A percentile compares a stretch with the other conserved stretches of the same genome.
Evolutionary conservation across 2,113 vertebrate species (phyloP).

Genomic region (Numenius arquata): DNA sequence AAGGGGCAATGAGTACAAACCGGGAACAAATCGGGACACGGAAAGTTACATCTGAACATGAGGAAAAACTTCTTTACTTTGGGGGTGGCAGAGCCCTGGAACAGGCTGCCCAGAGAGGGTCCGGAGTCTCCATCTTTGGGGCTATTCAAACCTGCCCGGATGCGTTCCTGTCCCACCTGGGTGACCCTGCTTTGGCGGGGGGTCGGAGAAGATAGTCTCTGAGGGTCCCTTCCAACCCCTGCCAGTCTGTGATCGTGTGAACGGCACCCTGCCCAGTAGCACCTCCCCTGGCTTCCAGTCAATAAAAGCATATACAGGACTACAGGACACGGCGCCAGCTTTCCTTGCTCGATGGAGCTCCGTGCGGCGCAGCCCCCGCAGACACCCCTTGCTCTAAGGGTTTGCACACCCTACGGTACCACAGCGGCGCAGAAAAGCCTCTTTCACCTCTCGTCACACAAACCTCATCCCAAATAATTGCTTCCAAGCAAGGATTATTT

Average conservation of each 20-base stretch:
- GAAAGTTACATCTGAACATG: not conserved
- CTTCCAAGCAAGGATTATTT: not conserved
- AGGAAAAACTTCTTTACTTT: not conserved
- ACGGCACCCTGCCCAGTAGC: not conserved
- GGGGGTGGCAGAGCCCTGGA: not conserved
- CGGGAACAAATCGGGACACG: too few species aligned
- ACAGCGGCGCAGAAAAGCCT: not conserved
- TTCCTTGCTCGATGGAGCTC: not conserved
- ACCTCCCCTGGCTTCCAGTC: accelerated
- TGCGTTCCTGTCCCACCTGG: too few species aligned
- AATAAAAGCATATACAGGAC: too few species aligned
- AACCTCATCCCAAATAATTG: accelerated
- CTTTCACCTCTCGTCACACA: too few species aligned
- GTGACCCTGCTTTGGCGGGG: not conserved
- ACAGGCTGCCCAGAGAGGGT: too few species aligned
- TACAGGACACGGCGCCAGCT: too few species aligned
- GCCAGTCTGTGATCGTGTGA: too few species aligned
- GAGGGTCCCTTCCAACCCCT: too few species aligned
- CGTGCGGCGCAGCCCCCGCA: not conserved
- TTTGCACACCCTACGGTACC: accelerated
- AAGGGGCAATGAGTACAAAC: not conserved
- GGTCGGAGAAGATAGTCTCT: too few species aligned
- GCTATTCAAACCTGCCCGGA: not conserved
- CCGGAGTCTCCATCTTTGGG: too few species aligned
- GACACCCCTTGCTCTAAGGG: accelerated